A percentile compares a stretch with the other conserved stretches of the same genome.
These are phyloP conservation scores for Istiophorus platypterus DNA, from an alignment of 2,113 vertebrate genomes.

Conservation along the genomic window DNA sequence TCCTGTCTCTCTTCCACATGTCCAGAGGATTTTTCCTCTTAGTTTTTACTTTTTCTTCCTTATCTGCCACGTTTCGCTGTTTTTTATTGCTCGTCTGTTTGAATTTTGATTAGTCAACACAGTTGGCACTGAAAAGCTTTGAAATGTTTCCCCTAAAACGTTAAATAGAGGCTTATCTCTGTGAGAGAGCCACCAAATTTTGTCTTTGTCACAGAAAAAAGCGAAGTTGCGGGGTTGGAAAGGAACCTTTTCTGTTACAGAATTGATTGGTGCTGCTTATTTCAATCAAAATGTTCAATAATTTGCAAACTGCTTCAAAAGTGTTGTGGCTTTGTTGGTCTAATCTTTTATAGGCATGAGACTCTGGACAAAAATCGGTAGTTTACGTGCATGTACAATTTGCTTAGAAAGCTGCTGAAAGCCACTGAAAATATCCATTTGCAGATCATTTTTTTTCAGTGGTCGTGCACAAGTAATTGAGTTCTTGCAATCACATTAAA, in stretches of 20 bases:
- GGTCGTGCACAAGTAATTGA: neutral
- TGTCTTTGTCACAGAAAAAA: conserved; percentile 9
- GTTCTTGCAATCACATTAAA: conserved; percentile 7
- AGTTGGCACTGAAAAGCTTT: neutral
- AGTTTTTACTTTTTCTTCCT: neutral
- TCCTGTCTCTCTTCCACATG: neutral
- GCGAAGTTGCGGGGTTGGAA: neutral
- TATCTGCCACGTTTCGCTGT: conserved; percentile 4
- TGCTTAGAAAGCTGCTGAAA: conserved; percentile 18
- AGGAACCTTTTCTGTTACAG: conserved; percentile 38
- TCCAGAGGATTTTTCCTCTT: conserved; percentile 18
- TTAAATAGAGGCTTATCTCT: conserved; percentile 7
- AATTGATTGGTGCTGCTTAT: conserved; percentile 28
- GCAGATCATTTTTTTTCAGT: neutral
- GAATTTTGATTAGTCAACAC: neutral
- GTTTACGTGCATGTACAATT: conserved; percentile 6
- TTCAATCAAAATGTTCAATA: conserved; percentile 34
- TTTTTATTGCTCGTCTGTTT: neutral
- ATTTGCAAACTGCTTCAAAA: conserved; percentile 25
- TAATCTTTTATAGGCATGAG: conserved; percentile 30
- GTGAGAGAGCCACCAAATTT: neutral
- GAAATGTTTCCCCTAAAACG: neutral
- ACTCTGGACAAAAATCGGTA: conserved; percentile 24
- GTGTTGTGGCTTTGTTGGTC: conserved; percentile 24
- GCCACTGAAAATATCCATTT: conserved; percentile 19